phyloP scores from a whole-genome alignment of 1,140 invertebrate species.

The Meloidogyne exigua region DNA sequence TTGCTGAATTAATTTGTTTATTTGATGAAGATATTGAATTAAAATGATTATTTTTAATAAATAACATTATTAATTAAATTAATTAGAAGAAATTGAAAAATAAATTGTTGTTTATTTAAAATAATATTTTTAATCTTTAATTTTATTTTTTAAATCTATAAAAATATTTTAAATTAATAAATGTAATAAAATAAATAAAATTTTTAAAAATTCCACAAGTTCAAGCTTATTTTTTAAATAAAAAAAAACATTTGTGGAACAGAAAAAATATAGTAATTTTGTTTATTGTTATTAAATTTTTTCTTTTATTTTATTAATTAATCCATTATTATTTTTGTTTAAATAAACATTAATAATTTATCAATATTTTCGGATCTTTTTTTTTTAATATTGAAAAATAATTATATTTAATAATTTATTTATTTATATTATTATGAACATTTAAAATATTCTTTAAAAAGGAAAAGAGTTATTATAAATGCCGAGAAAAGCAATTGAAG shows the following conservation, averaged over 20 bases:
- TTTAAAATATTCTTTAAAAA: background rate
- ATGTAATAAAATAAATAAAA: too few relatives aligned
- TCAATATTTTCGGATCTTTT: background rate
- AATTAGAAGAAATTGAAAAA: too few relatives aligned
- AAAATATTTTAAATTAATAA: too few relatives aligned
- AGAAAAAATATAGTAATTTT: too few relatives aligned
- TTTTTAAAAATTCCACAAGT: too few relatives aligned
- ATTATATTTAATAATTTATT: background rate
- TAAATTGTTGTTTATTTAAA: too few relatives aligned
- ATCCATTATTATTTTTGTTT: background rate
- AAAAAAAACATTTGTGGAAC: too few relatives aligned
- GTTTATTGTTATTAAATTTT: background rate
- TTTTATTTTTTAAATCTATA: too few relatives aligned
- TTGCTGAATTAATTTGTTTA: background rate
- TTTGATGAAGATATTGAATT: background rate
- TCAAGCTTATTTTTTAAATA: too few relatives aligned
- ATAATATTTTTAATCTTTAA: too few relatives aligned
- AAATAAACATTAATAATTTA: background rate
- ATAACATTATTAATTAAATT: too few relatives aligned
- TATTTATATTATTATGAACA: background rate
- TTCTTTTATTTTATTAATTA: background rate
- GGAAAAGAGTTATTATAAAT: conserved; percentile 2
- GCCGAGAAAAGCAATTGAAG: background rate
- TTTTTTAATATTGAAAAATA: background rate
- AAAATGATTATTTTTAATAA: too few relatives aligned